These are phyloP conservation scores for Oncorhynchus tshawytscha DNA, from an alignment of 2,113 vertebrate species.

Conservation along the genomic window DNA sequence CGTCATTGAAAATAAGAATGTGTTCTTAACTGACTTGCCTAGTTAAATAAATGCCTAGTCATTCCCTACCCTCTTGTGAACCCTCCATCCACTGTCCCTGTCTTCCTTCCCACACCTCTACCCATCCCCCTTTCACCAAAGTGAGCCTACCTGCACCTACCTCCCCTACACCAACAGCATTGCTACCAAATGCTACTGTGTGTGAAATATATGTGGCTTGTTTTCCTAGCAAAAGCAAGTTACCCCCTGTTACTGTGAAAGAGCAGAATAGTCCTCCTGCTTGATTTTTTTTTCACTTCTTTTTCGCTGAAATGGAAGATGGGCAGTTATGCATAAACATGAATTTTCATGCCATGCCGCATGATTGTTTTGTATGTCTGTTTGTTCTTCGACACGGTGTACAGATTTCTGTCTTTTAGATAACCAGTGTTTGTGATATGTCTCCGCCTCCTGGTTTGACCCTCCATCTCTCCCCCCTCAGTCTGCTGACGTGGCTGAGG, in stretches of 20 bases:
- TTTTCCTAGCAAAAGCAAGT: slow-evolving; percentile 60
- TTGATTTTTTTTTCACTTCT: neutral
- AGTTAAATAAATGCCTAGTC: neutral
- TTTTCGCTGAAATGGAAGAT: no score
- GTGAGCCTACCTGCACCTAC: slow-evolving; percentile 38
- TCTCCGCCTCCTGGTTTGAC: neutral
- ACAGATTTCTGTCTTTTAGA: no score
- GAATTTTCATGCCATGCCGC: no score
- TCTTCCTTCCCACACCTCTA: neutral
- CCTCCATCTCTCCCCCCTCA: slow-evolving; percentile 37
- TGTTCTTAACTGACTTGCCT: no score
- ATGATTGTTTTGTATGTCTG: no score
- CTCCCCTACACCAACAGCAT: no score
- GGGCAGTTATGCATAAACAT: no score
- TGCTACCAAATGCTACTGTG: neutral
- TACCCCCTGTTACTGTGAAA: slow-evolving; percentile 58
- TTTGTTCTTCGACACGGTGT: no score
- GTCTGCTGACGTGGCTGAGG: slow-evolving; percentile 78
- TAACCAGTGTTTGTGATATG: no score
- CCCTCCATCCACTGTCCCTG: neutral
- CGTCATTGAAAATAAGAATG: no score
- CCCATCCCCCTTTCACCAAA: slow-evolving; percentile 7
- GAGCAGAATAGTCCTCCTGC: slow-evolving; percentile 55
- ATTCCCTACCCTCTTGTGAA: neutral
- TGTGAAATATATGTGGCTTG: slow-evolving; percentile 2